phyloP scores from a whole-genome alignment of 2,113 vertebrate species.

The Phylloscopus whistleri region DNA sequence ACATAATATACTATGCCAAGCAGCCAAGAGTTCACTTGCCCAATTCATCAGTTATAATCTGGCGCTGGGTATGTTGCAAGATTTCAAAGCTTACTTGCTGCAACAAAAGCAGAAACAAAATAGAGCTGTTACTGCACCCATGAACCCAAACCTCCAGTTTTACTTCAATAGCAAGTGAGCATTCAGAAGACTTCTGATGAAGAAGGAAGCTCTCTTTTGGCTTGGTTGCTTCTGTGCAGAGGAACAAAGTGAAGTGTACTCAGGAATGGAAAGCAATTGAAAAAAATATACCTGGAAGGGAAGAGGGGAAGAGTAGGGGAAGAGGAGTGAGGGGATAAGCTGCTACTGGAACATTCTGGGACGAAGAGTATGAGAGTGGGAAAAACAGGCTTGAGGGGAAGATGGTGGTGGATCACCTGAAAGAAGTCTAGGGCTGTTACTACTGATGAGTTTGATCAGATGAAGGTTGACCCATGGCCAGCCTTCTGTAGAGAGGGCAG shows the following conservation, averaged over 20 bases:
- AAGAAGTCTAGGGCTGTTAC: background rate
- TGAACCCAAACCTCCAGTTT: rapidly evolving
- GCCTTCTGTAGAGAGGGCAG: background rate
- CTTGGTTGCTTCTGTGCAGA: background rate
- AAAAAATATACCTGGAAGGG: background rate
- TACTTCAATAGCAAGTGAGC: background rate
- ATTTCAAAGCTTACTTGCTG: background rate
- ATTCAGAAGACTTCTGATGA: background rate
- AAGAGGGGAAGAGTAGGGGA: background rate
- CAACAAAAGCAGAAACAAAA: background rate
- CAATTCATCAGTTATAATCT: background rate
- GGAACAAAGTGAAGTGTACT: background rate
- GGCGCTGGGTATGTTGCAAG: rapidly evolving
- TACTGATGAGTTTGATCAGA: background rate
- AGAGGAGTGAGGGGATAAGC: background rate
- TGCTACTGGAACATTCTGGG: background rate
- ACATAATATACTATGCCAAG: background rate
- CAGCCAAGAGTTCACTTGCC: background rate
- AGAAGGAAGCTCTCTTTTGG: background rate
- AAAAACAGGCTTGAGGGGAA: background rate
- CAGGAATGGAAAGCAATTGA: background rate
- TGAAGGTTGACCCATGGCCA: background rate
- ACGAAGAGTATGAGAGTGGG: background rate
- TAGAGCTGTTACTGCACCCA: background rate
- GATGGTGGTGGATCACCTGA: background rate